Conservation (phyloP, 2,113 vertebrate species). For the Cyprinodon tularosa region DNA sequence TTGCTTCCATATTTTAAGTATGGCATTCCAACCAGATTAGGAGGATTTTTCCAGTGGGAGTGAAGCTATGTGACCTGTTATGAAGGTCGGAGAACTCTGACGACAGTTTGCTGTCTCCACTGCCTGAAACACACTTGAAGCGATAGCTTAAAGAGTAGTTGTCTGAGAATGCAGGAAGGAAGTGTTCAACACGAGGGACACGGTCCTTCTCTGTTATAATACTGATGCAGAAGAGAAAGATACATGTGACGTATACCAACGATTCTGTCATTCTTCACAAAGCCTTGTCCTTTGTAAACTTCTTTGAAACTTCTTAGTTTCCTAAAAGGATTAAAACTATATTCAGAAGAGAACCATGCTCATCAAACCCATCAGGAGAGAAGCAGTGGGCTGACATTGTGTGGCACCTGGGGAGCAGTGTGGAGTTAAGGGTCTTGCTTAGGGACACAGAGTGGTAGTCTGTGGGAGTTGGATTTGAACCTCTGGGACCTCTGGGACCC, state of each 20-base stretch:
- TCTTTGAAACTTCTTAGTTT: too few species aligned
- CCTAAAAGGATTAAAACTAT: too few species aligned
- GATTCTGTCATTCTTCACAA: too few species aligned
- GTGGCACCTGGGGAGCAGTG: too few species aligned
- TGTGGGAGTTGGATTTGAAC: too few species aligned
- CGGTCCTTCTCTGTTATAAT: background rate
- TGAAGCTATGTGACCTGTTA: slow-evolving; percentile 15
- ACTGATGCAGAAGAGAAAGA: background rate
- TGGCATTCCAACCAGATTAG: background rate
- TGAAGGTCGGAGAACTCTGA: slow-evolving; percentile 38
- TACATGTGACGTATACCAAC: background rate
- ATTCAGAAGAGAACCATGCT: too few species aligned
- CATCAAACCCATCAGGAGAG: too few species aligned
- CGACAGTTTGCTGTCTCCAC: slow-evolving; percentile 6
- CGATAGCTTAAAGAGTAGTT: slow-evolving; percentile 21
- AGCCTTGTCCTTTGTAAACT: too few species aligned
- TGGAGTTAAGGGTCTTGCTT: too few species aligned
- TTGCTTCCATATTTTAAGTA: background rate
- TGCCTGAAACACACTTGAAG: slow-evolving; percentile 15
- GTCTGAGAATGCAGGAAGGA: slow-evolving; percentile 57
- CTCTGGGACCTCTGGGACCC: too few species aligned
- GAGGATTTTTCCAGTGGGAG: slow-evolving; percentile 10
- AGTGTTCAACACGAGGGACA: slow-evolving; percentile 12
- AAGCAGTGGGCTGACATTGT: too few species aligned
- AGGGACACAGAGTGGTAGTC: too few species aligned